phyloP scores from a whole-genome alignment of 2,888 invertebrate species.

The Gortyna flavago region DNA sequence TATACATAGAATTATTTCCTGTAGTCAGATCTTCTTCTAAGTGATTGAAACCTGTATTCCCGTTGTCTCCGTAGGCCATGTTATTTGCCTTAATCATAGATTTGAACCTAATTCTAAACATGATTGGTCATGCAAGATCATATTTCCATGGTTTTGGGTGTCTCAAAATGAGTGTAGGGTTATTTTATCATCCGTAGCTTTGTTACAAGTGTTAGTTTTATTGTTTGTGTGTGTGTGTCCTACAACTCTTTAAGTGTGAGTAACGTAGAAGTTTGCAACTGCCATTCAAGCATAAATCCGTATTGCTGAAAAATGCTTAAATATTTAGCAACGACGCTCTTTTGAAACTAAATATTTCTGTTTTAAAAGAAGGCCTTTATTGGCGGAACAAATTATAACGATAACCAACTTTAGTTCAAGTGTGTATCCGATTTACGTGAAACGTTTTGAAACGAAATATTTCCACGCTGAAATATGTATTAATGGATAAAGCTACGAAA shows the following conservation, averaged over 20 bases:
- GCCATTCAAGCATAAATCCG: conserved; percentile 33
- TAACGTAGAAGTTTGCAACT: neutral
- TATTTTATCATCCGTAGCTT: neutral
- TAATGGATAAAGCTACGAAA: neutral
- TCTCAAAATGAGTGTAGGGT: neutral
- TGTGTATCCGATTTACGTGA: conserved; percentile 8
- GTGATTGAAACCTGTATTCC: no score
- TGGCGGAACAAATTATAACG: conserved; percentile 42
- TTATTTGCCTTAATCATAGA: neutral
- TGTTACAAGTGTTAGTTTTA: neutral
- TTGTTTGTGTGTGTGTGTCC: no score
- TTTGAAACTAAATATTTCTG: conserved; percentile 28
- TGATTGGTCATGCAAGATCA: neutral
- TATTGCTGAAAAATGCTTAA: conserved; percentile 23
- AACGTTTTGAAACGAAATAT: conserved; percentile 24
- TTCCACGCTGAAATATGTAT: conserved; percentile 1
- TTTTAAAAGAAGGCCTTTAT: conserved; percentile 6
- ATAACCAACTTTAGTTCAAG: neutral
- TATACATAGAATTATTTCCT: neutral
- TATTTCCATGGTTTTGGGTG: neutral
- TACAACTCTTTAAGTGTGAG: neutral
- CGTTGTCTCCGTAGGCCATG: no score
- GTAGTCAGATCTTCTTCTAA: neutral
- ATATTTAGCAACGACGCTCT: conserved; percentile 15
- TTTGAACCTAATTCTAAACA: neutral